These are phyloP conservation scores for Symphodus melops DNA, from an alignment of 2,113 vertebrate genomes.

Conservation along the genomic window DNA sequence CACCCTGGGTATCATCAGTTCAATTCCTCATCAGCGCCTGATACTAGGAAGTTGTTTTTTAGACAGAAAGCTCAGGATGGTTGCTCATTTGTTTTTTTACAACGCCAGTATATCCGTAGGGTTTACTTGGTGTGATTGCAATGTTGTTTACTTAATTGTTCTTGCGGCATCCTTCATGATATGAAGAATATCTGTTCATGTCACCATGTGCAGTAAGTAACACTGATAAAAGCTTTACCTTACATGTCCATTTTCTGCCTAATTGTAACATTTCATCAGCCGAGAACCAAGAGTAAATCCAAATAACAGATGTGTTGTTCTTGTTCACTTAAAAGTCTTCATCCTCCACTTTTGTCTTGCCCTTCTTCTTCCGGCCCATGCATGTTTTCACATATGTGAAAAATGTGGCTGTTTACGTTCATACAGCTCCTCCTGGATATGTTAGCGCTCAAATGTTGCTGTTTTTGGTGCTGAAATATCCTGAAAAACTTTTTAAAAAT, in stretches of 20 bases:
- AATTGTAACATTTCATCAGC: neutral
- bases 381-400: neutral
- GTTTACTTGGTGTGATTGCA: neutral
- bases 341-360: neutral
- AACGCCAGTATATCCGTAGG: neutral
- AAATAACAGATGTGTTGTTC: neutral
- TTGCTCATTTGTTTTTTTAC: neutral
- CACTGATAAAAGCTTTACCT: neutral
- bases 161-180: neutral
- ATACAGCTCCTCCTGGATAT: no score
- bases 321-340: neutral
- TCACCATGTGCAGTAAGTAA: neutral
- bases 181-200: no score
- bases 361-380: neutral
- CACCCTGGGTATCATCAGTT: conserved; percentile 41
- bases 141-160: neutral
- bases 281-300: no score
- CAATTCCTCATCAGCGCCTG: conserved; percentile 26
- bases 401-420: no score
- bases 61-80: conserved; percentile 1
- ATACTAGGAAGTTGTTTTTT: conserved; percentile 4
- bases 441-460: no score
- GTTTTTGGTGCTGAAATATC: no score
- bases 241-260: neutral
- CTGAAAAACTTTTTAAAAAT: no score